Percentiles rank a stretch among this genome's conserved stretches.
phyloP scores from a whole-genome alignment of 2,888 invertebrate species.

The Scelioninae gen. 1 region DNA sequence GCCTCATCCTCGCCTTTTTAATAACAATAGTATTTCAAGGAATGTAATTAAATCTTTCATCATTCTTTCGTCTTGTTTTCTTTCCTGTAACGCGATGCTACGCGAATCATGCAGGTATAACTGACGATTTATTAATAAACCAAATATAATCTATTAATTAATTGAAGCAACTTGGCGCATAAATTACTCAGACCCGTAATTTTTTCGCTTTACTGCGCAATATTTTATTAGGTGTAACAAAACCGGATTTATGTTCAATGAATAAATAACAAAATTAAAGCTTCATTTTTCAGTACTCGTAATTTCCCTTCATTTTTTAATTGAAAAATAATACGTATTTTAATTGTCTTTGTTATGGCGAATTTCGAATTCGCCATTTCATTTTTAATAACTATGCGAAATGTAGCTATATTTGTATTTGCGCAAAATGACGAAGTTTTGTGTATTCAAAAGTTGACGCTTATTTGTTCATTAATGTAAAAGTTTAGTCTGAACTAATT shows the following conservation, averaged over 20 bases:
- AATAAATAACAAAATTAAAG: slow-evolving; percentile 7
- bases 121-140: slow-evolving; percentile 29
- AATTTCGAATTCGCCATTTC: too few relatives aligned
- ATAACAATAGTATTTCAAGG: slow-evolving; percentile 47
- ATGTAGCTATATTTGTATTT: slow-evolving; percentile 7
- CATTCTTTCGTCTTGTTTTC: slow-evolving; percentile 23
- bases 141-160: slow-evolving; percentile 36
- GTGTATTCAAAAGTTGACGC: slow-evolving; percentile 19
- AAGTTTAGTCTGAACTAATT: slow-evolving; percentile 31
- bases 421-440: slow-evolving; percentile 12
- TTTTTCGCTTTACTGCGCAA: not conserved
- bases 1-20: slow-evolving; percentile 44
- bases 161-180: slow-evolving; percentile 12
- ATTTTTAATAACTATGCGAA: slow-evolving; percentile 12
- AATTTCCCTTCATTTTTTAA: too few relatives aligned
- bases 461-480: slow-evolving; percentile 36
- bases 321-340: too few relatives aligned
- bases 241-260: not conserved
- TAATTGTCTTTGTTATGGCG: too few relatives aligned
- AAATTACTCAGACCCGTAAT: slow-evolving; percentile 5
- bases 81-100: not conserved
- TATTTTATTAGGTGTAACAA: slow-evolving; percentile 13
- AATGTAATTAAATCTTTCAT: slow-evolving; percentile 43
- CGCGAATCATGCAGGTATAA: slow-evolving; percentile 1
- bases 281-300: too few relatives aligned